Base-by-base conservation (phyloP, 2,797 vertebrate genomes). In the Tapera naevia region DNA sequence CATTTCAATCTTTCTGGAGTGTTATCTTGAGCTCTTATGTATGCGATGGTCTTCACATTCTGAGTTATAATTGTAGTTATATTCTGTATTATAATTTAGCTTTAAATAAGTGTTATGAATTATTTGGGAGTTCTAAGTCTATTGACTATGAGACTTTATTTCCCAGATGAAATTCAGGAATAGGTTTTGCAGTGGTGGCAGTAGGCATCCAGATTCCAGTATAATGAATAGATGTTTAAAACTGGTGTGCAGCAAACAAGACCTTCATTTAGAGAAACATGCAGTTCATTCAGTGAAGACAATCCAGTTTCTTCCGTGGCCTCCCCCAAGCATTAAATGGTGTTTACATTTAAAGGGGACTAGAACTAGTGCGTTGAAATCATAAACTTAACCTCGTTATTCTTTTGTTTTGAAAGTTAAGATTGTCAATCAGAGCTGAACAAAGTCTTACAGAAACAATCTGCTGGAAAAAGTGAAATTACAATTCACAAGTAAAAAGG, bases 261-360 rank as follows among this genome's bases (percentile, higher is more conserved):
- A 18, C 2, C 4, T 78, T 70, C 64, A 41, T 66, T 62, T 56
- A 35, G 9, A 43, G 23, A 53, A 4, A 17, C 0, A 0, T 8
- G 3, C 1, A 0, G 1, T 45, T 83, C 30, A 33, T 56, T 45
- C 33, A 10, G 6, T 43, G 25, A 78, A 86, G 32, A 12, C 0
- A 22, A 3, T 50, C 8, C 4, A 25, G 6, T 48, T 89, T 88
- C 28, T 62, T 27, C 30, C 22, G 5, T 41, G 7, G 13, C 45
- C 5, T 73, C 14, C 32, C 21, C 10, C 24, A 79, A 7, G 6
- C 6, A 50, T 72, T 24, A 27, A 22, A 4, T 51, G 2, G 1
- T 51, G 4, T 54, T 70, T 41, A 24, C 19, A 18, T 86, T 82
- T 65, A 17, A 30, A 73, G 21, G 7, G 3, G 13, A 16, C 25